phyloP scores from a whole-genome alignment of 2,797 vertebrate species.

The Rhyacichthys aspro region DNA sequence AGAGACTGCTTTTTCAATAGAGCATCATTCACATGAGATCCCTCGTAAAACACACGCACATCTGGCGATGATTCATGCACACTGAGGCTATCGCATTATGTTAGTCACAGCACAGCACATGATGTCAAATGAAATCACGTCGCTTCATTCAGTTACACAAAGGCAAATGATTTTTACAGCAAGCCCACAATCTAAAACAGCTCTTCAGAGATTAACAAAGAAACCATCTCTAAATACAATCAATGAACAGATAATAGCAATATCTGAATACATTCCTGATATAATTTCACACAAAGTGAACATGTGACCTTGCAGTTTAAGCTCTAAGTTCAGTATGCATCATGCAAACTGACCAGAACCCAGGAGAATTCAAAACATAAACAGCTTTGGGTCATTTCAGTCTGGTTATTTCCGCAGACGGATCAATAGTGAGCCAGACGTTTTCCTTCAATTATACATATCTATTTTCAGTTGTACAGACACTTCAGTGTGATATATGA shows the following conservation, averaged over 20 bases:
- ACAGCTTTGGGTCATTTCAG: conserved; percentile 25
- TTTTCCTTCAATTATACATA: conserved; percentile 23
- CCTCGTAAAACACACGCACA: conserved; percentile 6
- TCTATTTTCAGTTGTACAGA: conserved; percentile 27
- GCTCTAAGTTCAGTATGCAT: neutral
- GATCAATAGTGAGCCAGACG: conserved; percentile 28
- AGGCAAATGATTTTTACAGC: conserved; percentile 11
- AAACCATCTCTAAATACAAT: neutral
- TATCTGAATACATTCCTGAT: conserved; percentile 43
- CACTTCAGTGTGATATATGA: conserved; percentile 13
- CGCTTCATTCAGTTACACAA: conserved; percentile 28
- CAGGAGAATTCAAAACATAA: conserved; percentile 19
- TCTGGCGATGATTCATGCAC: conserved; percentile 44
- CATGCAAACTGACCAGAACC: conserved; percentile 13
- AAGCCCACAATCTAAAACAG: neutral
- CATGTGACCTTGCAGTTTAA: conserved; percentile 9
- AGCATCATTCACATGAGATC: conserved; percentile 9
- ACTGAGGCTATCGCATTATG: conserved; percentile 19
- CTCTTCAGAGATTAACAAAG: neutral
- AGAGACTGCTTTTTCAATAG: neutral
- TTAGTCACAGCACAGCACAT: conserved; percentile 38
- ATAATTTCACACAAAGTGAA: conserved; percentile 17
- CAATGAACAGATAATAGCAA: neutral
- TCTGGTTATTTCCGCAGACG: conserved; percentile 20
- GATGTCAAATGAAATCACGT: conserved; percentile 36